Evolutionary conservation across 2,888 invertebrate genomes (phyloP), one percentile per base, ranked within the genome.

Genomic region (Chydorus sphaericus): DNA sequence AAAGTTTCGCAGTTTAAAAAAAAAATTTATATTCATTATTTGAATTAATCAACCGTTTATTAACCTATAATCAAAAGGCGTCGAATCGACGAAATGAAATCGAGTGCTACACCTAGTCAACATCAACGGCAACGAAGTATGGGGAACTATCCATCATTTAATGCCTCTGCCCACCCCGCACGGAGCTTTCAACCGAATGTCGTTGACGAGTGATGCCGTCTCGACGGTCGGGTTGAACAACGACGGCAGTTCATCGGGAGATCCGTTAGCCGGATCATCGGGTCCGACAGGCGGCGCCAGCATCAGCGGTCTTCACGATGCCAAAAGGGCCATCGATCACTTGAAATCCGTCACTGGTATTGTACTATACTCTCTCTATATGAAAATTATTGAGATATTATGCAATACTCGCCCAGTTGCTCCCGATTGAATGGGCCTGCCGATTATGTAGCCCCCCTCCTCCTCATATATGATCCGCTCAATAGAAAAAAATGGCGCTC

Each of bases 291-390:
- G 44, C 6, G 18, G 20, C 16, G 39, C 39, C 26, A n/a, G 26
- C 8, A 23, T 23, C 26, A 18, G 44, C 44, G 14, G 2, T 4
- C 44, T 44, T 44, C 44, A 44, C 23, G 44, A 44, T 10, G 28
- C 26, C 26, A 44, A 44, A 44, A 44, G 28, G 26, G 44, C 44
- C 26, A 44, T 44, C 44, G 44, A 44, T 44, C 44, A 44, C 26
- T 44, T 44, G 44, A 44, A 26, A 44, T 44, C 44, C 44, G 44
- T 44, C 26, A 44, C 44, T n/a, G 44, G 44, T 44, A 44, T 39
- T 39, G 14, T 33, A 14, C 14, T 33, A 10, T 10, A 33, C 8
- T 23, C 23, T 26, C 5, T 44, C n/a, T 23, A 26, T 23, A 23
- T 23, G 14, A 26, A 44, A 44, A 26, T 44, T 44, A 44, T 44